Conservation (phyloP, 2,797 vertebrate species). For the Threskiornis aethiopicus region DNA sequence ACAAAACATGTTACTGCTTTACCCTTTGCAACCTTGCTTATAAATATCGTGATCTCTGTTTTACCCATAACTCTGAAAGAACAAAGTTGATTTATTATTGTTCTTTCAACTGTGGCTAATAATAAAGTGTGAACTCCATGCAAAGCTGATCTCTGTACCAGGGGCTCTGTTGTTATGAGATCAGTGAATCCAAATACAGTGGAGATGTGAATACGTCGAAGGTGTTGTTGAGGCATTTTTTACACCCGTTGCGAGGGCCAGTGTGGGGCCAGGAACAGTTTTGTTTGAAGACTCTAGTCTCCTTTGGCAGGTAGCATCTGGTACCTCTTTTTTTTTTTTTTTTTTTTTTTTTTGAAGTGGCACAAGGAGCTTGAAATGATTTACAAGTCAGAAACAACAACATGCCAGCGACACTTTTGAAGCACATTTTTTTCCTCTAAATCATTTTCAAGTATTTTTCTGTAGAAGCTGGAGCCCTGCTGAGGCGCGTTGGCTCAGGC, state of each 20-base stretch:
- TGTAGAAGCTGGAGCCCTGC: conserved; percentile 23
- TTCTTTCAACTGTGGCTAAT: conserved; percentile 33
- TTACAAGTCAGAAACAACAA: neutral
- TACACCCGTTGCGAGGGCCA: neutral
- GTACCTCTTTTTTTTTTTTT: neutral
- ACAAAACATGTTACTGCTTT: neutral
- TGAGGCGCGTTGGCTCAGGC: neutral
- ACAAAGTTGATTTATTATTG: conserved; percentile 34
- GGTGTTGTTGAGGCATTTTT: neutral
- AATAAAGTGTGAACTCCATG: conserved; percentile 28
- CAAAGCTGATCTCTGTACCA: neutral
- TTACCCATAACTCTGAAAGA: neutral
- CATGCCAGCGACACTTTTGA: neutral
- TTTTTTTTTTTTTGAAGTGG: neutral
- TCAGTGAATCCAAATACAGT: neutral
- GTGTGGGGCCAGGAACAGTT: neutral
- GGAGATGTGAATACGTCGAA: neutral
- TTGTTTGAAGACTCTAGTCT: neutral
- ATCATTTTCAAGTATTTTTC: conserved; percentile 19
- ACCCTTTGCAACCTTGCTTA: neutral
- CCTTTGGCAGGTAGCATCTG: neutral
- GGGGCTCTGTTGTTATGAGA: neutral
- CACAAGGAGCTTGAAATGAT: neutral
- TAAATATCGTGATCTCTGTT: neutral
- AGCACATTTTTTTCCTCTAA: neutral